Base-by-base conservation (phyloP, 2,888 invertebrate species). In the Amblyjoppa proteus region DNA sequence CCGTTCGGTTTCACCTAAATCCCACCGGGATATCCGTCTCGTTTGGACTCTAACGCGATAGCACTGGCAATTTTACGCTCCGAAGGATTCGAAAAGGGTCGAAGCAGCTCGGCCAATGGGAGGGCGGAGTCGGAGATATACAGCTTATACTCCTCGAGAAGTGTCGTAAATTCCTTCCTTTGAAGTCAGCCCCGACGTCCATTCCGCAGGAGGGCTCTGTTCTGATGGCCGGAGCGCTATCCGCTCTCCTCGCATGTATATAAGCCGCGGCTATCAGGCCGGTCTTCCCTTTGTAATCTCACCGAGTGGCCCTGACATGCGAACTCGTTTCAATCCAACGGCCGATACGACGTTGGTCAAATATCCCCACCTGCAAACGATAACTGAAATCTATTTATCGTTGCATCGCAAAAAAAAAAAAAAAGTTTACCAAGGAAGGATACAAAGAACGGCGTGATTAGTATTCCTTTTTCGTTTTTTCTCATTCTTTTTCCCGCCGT, bases 11-110 rank as follows among this genome's bases (percentile, higher is more conserved):
- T 71, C 71, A 20, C 66, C 25, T 64, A 49, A 74, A 78, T 74
- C 81, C 83, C 53, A 66, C 31, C 73, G 74, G 86, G 16, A 69
- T 81, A 78, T 70, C 77, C 73, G 61, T 70, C 68, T 45, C 51
- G 68, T 79, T 88, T 90, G 88, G 87, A 88, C 88, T 91, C 89
- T 91, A 91, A 91, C 90, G 85, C 90, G 87, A 90, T 90, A 89
- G 89, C 89, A 87, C 90, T 87, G 84, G 58, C 90, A 92, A 92
- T 92, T 92, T 92, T 92, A 92, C 92, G 92, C 91, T 92, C 87
- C 88, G 88, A 86, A 89, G 88, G 87, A 89, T 89, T 87, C 88
- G 86, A 90, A 90, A 92, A 92, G 90, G 88, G 87, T 85, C 87
- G 85, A 80, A 74, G 66, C 74, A 68, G 56, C 45, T 80, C 79